Conservation (phyloP, 1,140 invertebrate species). For the Varroa destructor region DNA sequence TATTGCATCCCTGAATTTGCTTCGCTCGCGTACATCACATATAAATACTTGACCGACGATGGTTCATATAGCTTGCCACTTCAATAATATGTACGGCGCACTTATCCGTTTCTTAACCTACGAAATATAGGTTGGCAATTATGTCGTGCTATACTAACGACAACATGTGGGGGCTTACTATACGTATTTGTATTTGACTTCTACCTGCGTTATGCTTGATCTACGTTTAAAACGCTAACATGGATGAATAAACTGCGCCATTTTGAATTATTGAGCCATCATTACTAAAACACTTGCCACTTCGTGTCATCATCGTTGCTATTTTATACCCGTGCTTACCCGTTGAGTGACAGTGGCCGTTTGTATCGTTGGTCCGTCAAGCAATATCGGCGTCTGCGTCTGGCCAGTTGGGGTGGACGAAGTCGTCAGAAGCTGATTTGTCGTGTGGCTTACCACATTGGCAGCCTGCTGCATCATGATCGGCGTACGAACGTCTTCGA, state of each 20-base stretch:
- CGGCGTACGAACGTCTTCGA: conserved; percentile 25
- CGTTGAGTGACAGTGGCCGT: conserved; percentile 25
- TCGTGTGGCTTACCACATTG: conserved; percentile 8
- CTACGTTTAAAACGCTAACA: neutral
- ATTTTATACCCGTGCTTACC: neutral
- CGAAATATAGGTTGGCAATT: too few species aligned
- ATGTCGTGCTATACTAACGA: too few species aligned
- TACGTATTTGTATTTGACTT: neutral
- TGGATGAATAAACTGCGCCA: neutral
- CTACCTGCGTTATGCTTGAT: neutral
- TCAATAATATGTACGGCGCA: too few species aligned
- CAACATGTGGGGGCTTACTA: neutral
- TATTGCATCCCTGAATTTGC: too few species aligned
- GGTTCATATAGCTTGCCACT: too few species aligned
- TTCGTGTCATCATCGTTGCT: neutral
- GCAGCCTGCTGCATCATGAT: neutral
- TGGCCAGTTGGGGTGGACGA: neutral
- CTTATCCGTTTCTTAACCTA: too few species aligned
- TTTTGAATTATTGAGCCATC: neutral
- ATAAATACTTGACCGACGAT: too few species aligned
- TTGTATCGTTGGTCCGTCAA: neutral
- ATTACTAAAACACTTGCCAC: neutral
- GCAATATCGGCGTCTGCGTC: neutral
- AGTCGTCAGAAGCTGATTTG: neutral
- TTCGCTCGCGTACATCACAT: too few species aligned